Evolutionary conservation across 64 coral and sea anemone species (phyloP).

Genomic region (Montipora capricornis): DNA sequence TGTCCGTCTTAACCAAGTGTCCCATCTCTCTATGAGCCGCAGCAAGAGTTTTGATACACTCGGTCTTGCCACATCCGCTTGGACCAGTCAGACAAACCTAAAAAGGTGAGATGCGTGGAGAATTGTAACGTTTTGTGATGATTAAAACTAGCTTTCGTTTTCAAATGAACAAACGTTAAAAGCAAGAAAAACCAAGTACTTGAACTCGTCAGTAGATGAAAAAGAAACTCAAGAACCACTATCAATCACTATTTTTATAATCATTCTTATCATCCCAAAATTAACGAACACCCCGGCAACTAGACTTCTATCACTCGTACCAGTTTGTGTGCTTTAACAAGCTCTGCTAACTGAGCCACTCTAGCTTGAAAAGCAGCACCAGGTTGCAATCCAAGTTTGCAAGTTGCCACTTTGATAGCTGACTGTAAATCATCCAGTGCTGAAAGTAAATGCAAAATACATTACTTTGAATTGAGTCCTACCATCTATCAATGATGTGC

Average conservation of each 20-base stretch:
- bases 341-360: constrained; percentile 86
- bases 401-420: constrained; percentile 86
- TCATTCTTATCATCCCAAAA: too few species aligned
- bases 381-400: constrained; percentile 92
- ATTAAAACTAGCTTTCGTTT: too few species aligned
- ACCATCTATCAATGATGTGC: not conserved
- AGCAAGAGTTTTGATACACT: constrained; percentile 93
- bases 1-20: constrained; percentile 80
- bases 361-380: constrained; percentile 89
- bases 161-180: too few species aligned
- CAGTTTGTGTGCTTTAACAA: constrained; percentile 86
- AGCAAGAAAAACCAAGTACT: too few species aligned
- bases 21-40: constrained; percentile 98
- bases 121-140: too few species aligned
- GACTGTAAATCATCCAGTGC: constrained; percentile 73
- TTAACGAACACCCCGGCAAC: too few species aligned
- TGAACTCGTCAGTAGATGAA: too few species aligned
- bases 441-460: constrained; percentile 23
- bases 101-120: not conserved
- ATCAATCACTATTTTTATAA: too few species aligned
- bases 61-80: constrained; percentile 91
- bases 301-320: constrained; percentile 37
- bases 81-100: constrained; percentile 92
- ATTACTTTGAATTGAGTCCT: not conserved
- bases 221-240: too few species aligned